phyloP scores from a whole-genome alignment of 2,888 invertebrate genomes.

The Drosophila incognita region DNA sequence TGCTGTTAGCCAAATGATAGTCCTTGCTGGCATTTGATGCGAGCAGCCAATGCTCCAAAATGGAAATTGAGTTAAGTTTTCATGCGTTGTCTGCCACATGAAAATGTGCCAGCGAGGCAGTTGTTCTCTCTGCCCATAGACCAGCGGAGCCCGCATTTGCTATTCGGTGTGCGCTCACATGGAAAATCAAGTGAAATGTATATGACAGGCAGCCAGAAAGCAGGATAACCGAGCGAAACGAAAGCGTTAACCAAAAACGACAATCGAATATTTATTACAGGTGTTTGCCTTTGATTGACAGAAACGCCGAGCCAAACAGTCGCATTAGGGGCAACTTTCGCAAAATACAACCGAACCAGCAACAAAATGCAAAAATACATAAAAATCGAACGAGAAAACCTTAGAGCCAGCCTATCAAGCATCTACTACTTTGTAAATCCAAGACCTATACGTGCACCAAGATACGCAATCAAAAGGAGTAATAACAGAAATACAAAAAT shows the following conservation, averaged over 20 bases:
- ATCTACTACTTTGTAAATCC: background rate
- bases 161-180: constrained; percentile 62
- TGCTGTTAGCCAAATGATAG: constrained; percentile 46
- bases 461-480: constrained; percentile 39
- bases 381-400: background rate
- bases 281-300: constrained; percentile 79
- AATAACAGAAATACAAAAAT: constrained; percentile 20
- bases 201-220: constrained; percentile 68
- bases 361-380: background rate
- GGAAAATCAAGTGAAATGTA: constrained; percentile 78
- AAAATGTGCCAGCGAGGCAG: constrained; percentile 69
- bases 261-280: constrained; percentile 80
- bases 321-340: constrained; percentile 44
- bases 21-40: constrained; percentile 14
- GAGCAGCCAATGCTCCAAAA: constrained; percentile 15
- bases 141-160: constrained; percentile 3
- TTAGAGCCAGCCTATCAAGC: constrained; percentile 11
- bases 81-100: constrained; percentile 30
- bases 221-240: constrained; percentile 45
- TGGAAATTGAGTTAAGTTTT: constrained; percentile 54
- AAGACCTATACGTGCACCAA: constrained; percentile 6
- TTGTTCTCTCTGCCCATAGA: constrained; percentile 12
- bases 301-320: constrained; percentile 45
- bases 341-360: constrained; percentile 7
- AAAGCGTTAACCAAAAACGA: constrained; percentile 57